Conservation (phyloP, 2,888 invertebrate genomes). For the Uloborus plumipes region DNA sequence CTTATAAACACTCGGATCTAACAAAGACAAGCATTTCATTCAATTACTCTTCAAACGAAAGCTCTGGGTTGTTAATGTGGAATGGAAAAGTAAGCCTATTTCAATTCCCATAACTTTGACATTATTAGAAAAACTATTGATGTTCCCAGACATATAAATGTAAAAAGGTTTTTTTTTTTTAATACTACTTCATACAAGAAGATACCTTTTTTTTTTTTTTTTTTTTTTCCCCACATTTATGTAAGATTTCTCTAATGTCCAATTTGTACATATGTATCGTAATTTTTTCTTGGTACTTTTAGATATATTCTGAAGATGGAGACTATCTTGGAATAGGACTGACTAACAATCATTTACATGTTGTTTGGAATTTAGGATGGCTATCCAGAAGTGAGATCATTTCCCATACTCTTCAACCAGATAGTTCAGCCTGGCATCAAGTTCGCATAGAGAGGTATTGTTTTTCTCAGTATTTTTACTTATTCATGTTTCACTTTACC, state of each 20-base stretch:
- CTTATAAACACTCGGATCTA: conserved; percentile 40
- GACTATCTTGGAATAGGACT: conserved; percentile 62
- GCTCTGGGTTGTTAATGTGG: conserved; percentile 56
- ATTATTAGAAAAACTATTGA: too few species aligned
- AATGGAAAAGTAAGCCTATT: conserved; percentile 56
- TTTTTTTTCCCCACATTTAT: neutral
- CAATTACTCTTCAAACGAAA: conserved; percentile 39
- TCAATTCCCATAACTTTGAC: too few species aligned
- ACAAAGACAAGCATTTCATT: conserved; percentile 53
- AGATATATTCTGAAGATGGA: conserved; percentile 62
- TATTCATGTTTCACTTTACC: too few species aligned
- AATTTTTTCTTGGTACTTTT: neutral
- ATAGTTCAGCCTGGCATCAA: conserved; percentile 45
- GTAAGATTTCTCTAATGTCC: neutral
- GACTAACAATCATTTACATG: conserved; percentile 53
- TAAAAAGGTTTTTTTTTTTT: too few species aligned
- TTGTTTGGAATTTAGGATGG: conserved; percentile 64
- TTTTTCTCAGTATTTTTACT: too few species aligned
- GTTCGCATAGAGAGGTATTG: conserved; percentile 55
- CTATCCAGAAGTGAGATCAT: conserved; percentile 59
- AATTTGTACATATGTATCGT: neutral
- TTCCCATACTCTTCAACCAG: conserved; percentile 23
- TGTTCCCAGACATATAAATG: too few species aligned
- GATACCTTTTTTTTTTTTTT: too few species aligned
- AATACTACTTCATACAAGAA: too few species aligned